Conservation (phyloP, 2,888 invertebrate genomes). For the Pseudanteris insignis region DNA sequence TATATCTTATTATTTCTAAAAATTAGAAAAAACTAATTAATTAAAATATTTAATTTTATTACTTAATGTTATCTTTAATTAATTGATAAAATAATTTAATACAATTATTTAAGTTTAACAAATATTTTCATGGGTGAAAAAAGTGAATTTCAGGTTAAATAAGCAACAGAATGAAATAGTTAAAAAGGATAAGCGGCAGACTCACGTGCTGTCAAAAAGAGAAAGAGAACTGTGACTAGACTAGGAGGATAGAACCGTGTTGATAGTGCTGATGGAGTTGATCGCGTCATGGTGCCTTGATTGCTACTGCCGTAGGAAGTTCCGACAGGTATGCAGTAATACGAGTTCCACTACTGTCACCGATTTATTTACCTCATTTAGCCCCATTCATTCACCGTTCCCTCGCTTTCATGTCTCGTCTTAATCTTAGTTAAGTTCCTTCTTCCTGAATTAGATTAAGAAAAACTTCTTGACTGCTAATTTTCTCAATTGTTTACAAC, state of each 20-base stretch:
- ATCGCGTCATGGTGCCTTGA: conserved; percentile 64
- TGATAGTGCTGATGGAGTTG: conserved; percentile 55
- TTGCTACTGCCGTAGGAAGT: conserved; percentile 64
- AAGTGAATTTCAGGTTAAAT: too few species aligned
- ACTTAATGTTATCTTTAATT: too few species aligned
- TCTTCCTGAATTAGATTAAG: not conserved
- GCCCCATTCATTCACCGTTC: conserved; percentile 48
- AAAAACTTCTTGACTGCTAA: not conserved
- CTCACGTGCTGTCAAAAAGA: conserved; percentile 59
- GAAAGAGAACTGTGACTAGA: conserved; percentile 54
- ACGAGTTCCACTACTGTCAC: conserved; percentile 52
- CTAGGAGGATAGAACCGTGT: conserved; percentile 51
- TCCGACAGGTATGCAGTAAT: conserved; percentile 58
- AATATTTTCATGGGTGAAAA: too few species aligned
- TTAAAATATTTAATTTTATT: too few species aligned
- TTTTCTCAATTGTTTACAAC: not conserved
- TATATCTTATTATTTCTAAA: too few species aligned
- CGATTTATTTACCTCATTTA: conserved; percentile 54
- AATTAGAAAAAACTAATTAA: too few species aligned
- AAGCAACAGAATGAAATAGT: conserved; percentile 8
- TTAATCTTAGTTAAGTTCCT: not conserved
- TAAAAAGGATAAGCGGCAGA: too few species aligned
- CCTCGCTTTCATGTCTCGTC: conserved; percentile 31
- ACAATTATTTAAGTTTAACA: too few species aligned
- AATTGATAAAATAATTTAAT: too few species aligned